These are phyloP conservation scores for Acanthosepion pharaonis DNA, from an alignment of 2,888 invertebrate genomes.

Conservation along the genomic window DNA sequence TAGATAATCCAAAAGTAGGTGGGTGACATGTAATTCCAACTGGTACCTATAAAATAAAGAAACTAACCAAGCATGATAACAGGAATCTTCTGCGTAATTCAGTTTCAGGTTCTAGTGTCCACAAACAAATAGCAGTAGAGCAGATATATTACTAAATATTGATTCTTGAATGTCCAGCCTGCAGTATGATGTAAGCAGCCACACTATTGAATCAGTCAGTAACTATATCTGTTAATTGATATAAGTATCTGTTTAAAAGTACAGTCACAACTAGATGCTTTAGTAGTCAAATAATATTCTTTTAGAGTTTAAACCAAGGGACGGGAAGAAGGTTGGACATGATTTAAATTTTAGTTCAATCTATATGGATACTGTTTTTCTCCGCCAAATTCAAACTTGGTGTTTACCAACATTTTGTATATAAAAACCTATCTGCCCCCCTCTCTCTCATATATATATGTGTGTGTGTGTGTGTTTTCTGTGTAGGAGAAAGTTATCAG, in stretches of 20 bases:
- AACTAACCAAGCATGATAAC: slow-evolving; percentile 9
- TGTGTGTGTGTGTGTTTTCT: too few species aligned
- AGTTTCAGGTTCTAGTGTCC: neutral
- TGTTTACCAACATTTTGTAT: neutral
- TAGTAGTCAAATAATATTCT: neutral
- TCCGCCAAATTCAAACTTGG: neutral
- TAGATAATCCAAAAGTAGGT: neutral
- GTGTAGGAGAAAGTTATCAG: too few species aligned
- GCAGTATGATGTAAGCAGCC: neutral
- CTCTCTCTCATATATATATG: too few species aligned
- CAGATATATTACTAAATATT: neutral
- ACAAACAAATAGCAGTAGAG: neutral
- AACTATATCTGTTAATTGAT: neutral
- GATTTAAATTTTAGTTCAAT: neutral
- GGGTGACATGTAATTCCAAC: neutral
- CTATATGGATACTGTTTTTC: neutral
- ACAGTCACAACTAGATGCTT: neutral
- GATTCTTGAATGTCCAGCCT: neutral
- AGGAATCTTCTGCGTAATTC: neutral
- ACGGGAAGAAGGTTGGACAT: neutral
- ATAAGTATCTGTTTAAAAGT: neutral
- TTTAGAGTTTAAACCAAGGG: neutral
- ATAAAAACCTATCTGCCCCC: neutral
- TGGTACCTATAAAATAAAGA: neutral
- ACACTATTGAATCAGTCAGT: neutral